Conservation (phyloP, 2,797 vertebrate genomes). For the Meriones psammophilus region DNA sequence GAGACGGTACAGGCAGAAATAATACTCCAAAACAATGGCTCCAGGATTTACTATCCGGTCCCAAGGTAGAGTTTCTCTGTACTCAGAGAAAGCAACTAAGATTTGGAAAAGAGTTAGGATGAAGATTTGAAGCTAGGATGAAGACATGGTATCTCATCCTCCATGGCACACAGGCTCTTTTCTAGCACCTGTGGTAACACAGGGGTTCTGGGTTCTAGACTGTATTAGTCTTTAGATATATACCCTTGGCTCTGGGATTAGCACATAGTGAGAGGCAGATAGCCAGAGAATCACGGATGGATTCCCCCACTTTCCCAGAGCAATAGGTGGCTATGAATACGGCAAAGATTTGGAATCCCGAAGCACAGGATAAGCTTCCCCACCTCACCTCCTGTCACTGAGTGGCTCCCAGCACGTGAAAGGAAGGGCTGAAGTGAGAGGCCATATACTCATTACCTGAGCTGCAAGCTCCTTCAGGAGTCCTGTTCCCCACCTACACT, state of each 20-base stretch:
- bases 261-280: neutral
- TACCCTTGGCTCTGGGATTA: neutral
- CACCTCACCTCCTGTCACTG: neutral
- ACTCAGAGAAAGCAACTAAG: neutral
- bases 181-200: neutral
- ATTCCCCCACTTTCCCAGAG: neutral
- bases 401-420: neutral
- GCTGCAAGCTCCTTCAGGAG: neutral
- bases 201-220: neutral
- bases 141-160: no score
- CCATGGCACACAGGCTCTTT: neutral
- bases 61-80: rapidly evolving
- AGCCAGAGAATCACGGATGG: neutral
- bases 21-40: neutral
- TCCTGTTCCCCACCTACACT: rapidly evolving
- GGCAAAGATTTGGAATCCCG: neutral
- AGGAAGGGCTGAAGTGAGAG: neutral
- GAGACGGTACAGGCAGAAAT: rapidly evolving
- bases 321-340: neutral
- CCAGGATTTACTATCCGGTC: rapidly evolving
- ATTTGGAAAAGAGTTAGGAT: neutral
- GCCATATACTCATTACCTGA: neutral
- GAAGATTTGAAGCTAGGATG: neutral
- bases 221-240: neutral
- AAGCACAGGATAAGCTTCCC: neutral